Conservation (phyloP, 2,888 invertebrate genomes). For the Coecobrya sp. region DNA sequence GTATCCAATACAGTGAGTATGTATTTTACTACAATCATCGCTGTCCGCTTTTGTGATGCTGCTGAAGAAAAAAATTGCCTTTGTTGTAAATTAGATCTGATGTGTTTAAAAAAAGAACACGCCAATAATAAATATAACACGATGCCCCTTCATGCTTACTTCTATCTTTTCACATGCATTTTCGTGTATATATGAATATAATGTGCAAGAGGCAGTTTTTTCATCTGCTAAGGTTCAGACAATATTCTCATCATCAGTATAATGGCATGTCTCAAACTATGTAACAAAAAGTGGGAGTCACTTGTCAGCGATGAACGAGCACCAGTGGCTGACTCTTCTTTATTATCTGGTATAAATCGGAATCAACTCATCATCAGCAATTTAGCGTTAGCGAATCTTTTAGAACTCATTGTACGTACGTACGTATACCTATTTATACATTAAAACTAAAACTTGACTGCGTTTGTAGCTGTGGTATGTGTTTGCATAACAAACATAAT, state of each 20-base stretch:
- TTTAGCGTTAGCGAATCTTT: conserved; percentile 43
- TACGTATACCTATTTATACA: no score
- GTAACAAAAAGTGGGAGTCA: conserved; percentile 69
- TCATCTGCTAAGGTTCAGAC: not conserved
- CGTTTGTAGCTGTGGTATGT: not conserved
- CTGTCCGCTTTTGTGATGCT: conserved; percentile 5
- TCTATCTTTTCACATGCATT: not conserved
- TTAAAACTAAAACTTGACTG: not conserved
- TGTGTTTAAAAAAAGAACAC: conserved; percentile 15
- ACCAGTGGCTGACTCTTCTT: conserved; percentile 49
- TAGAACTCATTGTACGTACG: not conserved
- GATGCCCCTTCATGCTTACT: not conserved
- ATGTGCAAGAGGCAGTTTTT: not conserved
- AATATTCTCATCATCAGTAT: not conserved
- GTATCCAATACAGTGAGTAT: conserved; percentile 13
- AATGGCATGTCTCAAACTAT: not conserved
- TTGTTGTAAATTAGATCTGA: conserved; percentile 15
- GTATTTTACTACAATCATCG: conserved; percentile 16
- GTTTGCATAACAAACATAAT: conserved; percentile 19
- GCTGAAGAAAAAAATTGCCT: not conserved
- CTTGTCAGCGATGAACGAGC: conserved; percentile 69
- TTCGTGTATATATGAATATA: no score
- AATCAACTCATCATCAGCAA: conserved; percentile 67
- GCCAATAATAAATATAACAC: not conserved
- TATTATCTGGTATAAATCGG: conserved; percentile 35